Conservation (phyloP, 2,888 invertebrate species). For the Isotomurus palustris region DNA sequence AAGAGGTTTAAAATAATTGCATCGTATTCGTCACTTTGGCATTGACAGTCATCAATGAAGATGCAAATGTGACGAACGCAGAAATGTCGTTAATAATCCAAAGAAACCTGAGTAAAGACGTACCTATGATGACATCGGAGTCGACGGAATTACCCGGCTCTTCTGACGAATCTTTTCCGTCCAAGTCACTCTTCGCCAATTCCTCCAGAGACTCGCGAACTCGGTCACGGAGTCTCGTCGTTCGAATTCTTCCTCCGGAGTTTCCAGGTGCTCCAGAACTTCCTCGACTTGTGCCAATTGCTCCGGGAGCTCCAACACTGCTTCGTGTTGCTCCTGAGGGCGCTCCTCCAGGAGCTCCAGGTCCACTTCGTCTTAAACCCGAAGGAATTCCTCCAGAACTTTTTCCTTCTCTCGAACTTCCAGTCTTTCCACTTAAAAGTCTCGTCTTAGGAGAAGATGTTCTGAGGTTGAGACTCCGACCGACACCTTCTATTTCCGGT, state of each 20-base stretch:
- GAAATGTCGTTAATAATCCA: no score
- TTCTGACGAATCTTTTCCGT: no score
- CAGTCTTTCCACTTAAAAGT: not conserved
- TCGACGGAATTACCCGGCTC: conserved; percentile 5
- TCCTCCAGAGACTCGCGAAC: conserved; percentile 16
- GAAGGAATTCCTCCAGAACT: not conserved
- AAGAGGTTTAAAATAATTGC: no score
- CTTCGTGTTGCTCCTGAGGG: not conserved
- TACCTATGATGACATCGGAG: conserved; percentile 36
- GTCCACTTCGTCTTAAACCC: not conserved
- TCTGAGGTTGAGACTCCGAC: not conserved
- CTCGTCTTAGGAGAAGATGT: not conserved
- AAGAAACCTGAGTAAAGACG: no score
- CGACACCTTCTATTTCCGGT: conserved; percentile 10
- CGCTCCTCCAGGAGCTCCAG: not conserved
- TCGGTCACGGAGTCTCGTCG: conserved; percentile 23
- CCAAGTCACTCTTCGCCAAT: no score
- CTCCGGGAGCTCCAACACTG: not conserved
- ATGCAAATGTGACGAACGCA: no score
- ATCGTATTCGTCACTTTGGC: no score
- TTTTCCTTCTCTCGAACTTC: conserved; percentile 13
- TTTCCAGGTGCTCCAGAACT: not conserved
- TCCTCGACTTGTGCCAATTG: not conserved
- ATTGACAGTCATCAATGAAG: no score
- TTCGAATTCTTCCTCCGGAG: conserved; percentile 12